Evolutionary conservation across 2,797 vertebrate species (phyloP), one percentile per base, ranked within the genome.

Genomic region (Muscicapa comitata): DNA sequence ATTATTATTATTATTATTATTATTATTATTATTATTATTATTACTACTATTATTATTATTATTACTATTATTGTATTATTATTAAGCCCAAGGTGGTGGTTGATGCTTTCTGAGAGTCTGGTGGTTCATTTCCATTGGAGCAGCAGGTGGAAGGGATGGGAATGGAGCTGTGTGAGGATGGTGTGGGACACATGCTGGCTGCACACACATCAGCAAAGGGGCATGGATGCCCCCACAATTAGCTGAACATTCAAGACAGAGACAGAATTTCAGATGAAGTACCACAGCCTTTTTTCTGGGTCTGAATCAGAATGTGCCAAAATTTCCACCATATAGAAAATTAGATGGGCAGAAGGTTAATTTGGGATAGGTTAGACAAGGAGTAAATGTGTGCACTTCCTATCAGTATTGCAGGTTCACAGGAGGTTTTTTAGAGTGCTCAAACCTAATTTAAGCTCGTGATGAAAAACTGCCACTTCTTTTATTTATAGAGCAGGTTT

Each of bases 401-500:
- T 86, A 33, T 51, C 57, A 63, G 20, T 43, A 59, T 28, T 83
- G 40, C 68, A 88, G 59, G 43, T 91, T 73, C 85, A 76, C 48
- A n/a, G 72, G 31, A 74, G 26, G 26, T 51, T 85, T 95, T 91
- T 83, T 45, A 59, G 55, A 85, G 45, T 73, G 37, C 86, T 90
- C 38, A 62, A 79, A 79, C 33, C 71, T 66, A 78, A 78, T 89
- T 88, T 93, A 81, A 84, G 20, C 43, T 88, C 3, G 1, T 55
- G 43, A 88, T 88, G 58, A 88, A 88, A 95, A 95, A 5, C 21
- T 88, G 55, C 20, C 58, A 65, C 16, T 78, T 83, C 23, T 61
- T n/a, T 86, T 86, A 95, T 86, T 77, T 96, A 92, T 73, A 55
- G 77, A 70, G 43, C 73, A 82, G 33, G 16, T 67, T 94, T 92